These are phyloP conservation scores for Zingel zingel DNA, from an alignment of 2,113 vertebrate species.

Conservation along the genomic window DNA sequence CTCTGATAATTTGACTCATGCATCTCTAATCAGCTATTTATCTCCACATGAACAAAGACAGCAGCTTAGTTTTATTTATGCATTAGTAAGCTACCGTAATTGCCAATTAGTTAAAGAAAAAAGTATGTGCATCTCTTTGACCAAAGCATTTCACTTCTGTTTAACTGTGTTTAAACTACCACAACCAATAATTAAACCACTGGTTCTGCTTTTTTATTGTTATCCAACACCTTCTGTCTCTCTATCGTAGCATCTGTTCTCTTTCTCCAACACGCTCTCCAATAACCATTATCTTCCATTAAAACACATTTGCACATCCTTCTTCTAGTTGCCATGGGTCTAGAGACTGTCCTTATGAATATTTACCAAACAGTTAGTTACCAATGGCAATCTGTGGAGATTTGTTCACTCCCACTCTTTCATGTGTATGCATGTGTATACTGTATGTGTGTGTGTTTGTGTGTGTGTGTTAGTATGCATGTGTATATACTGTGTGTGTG, in stretches of 20 bases:
- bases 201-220: conserved; percentile 2
- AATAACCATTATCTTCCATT: conserved; percentile 48
- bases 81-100: not conserved
- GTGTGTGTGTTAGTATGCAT: conserved; percentile 6
- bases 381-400: conserved; percentile 56
- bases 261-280: conserved; percentile 25
- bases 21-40: conserved; percentile 19
- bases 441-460: no score
- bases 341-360: conserved; percentile 65
- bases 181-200: conserved; percentile 7
- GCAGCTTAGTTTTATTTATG: conserved; percentile 1
- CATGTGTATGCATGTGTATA: conserved; percentile 33
- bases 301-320: conserved; percentile 38
- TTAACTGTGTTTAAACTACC: conserved; percentile 19
- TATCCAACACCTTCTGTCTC: conserved; percentile 26
- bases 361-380: conserved; percentile 66
- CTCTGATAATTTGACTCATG: conserved; percentile 16
- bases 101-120: not conserved
- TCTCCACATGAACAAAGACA: not conserved
- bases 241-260: conserved; percentile 40
- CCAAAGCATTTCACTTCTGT: not conserved
- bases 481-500: not conserved
- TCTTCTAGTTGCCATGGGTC: conserved; percentile 28
- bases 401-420: conserved; percentile 50
- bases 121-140: not conserved